Evolutionary conservation across 2,113 vertebrate genomes (phyloP), one percentile per base, ranked within the genome.

Genomic region (Apaloderma vittatum): DNA sequence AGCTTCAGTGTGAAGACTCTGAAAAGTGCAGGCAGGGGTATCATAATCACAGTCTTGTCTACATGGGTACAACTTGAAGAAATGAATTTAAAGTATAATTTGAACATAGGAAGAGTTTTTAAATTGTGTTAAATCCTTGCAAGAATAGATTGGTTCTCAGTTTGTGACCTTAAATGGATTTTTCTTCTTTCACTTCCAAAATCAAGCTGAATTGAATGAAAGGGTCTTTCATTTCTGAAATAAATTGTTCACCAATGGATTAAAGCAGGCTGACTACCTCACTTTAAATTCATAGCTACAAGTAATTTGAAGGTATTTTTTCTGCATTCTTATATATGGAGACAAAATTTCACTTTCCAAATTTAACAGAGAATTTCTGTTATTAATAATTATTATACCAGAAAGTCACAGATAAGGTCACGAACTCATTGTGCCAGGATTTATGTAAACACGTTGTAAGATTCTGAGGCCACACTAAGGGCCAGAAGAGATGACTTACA

Each of bases 111-210:
- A n/a, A 62, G 3, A 2, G 3, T 2, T 78, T 71, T 23, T 21
- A 70, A 75, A 63, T 13, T 16, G 5, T 32, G 7, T 49, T 71
- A 94, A 90, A 73, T 26, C 22, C 43, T 49, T 62, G 32, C 32
- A 29, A 94, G 72, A 77, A 66, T 5, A 85, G 40, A 59, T 11
- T 20, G 17, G 3, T 24, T 68, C 62, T 51, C n/a, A 58, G 40
- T 11, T 49, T 83, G 67, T 77, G 63, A 59, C 12, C 24, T 62
- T 36, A 80, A 48, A 57, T 9, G 6, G 51, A 32, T 90, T 91
- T 80, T 21, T 66, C 40, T 94, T 86, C 30, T 63, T 70, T 88
- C 63, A 40, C 29, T 95, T 83, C 48, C 55, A 88, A 83, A 94
- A 37, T 48, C 9, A 55, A 3, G 1, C 8, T 52, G 30, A 63